Percentiles rank a stretch among this genome's conserved stretches.
These are phyloP conservation scores for Ivindomyrus marchei DNA, from an alignment of 2,113 vertebrate genomes.

Conservation along the genomic window DNA sequence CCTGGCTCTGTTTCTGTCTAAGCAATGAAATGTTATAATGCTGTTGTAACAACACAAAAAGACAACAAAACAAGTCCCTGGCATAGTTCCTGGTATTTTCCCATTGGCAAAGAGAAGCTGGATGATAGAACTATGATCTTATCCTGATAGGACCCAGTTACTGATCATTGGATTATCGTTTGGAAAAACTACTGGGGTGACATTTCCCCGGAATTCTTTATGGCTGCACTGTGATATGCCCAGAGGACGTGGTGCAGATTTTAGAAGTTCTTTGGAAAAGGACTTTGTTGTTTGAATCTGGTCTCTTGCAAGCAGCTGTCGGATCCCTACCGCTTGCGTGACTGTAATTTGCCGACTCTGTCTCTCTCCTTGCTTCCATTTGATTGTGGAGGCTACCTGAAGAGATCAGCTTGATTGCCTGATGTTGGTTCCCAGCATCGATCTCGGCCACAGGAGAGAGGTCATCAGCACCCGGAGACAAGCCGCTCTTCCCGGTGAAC, in stretches of 20 bases:
- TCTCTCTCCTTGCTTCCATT: neutral
- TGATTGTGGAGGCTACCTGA: neutral
- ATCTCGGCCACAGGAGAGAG: neutral
- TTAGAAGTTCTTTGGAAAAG: neutral
- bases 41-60: neutral
- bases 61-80: neutral
- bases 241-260: neutral
- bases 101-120: neutral
- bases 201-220: neutral
- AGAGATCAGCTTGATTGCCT: neutral
- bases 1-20: neutral
- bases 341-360: neutral
- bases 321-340: neutral
- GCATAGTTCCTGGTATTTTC: neutral
- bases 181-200: neutral
- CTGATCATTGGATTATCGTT: neutral
- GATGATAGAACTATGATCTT: neutral
- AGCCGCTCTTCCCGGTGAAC: neutral
- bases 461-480: neutral
- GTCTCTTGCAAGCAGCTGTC: neutral
- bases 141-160: neutral
- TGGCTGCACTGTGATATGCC: no score
- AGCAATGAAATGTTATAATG: neutral
- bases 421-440: neutral
- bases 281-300: neutral